Percentiles rank a stretch among this genome's conserved stretches.
Evolutionary conservation across 2,797 vertebrate species (phyloP).

Genomic region (Galago senegalensis): DNA sequence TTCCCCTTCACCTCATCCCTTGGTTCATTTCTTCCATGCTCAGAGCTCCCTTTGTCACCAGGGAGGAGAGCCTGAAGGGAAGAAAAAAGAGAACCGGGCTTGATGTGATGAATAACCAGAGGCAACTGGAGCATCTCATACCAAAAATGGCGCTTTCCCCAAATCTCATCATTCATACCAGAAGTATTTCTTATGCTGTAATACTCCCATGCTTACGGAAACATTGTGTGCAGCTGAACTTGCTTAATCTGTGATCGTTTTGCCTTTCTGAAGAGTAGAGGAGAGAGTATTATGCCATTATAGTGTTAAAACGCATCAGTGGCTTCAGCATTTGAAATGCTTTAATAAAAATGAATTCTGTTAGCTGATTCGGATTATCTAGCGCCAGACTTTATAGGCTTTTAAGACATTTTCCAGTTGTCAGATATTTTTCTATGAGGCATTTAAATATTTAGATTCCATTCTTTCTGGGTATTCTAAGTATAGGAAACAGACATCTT

Average conservation of each 20-base stretch:
- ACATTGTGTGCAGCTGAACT: slow-evolving; percentile 67
- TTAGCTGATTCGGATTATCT: slow-evolving; percentile 79
- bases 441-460: slow-evolving; percentile 83
- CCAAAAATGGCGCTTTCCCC: slow-evolving; percentile 74
- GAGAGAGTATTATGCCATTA: slow-evolving; percentile 78
- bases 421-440: slow-evolving; percentile 72
- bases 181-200: slow-evolving; percentile 62
- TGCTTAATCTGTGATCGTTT: slow-evolving; percentile 73
- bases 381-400: slow-evolving; percentile 69
- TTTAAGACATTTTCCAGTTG: slow-evolving; percentile 82
- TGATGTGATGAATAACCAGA: slow-evolving; percentile 58
- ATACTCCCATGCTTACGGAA: slow-evolving; percentile 67
- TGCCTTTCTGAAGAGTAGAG: slow-evolving; percentile 61
- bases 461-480: slow-evolving; percentile 76
- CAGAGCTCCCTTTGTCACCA: slow-evolving; percentile 71
- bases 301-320: slow-evolving; percentile 77
- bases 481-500: slow-evolving; percentile 72
- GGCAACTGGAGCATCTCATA: slow-evolving; percentile 61
- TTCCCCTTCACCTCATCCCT: slow-evolving; percentile 60
- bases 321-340: slow-evolving; percentile 74
- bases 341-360: slow-evolving; percentile 82
- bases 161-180: slow-evolving; percentile 73
- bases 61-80: neutral
- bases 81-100: neutral
- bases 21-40: slow-evolving; percentile 68